Evolutionary conservation across 2,888 invertebrate species (phyloP).

Genomic region (Volucella inflata): DNA sequence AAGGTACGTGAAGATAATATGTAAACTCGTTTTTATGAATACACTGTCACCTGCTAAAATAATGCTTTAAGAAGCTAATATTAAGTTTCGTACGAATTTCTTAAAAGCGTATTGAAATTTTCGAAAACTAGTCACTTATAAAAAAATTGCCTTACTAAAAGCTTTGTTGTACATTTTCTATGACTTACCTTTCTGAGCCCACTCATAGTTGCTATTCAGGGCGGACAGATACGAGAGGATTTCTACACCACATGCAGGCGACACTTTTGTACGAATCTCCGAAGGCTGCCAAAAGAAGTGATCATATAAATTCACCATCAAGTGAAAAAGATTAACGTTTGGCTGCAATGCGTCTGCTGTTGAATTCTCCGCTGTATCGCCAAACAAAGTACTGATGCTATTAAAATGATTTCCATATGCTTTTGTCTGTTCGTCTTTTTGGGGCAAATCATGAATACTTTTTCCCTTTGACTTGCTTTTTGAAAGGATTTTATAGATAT

Average conservation of each 20-base stretch:
- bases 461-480: slow-evolving; percentile 80
- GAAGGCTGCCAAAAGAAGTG: slow-evolving; percentile 83
- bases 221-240: slow-evolving; percentile 86
- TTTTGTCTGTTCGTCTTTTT: slow-evolving; percentile 80
- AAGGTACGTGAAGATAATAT: too few species aligned
- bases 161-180: not conserved
- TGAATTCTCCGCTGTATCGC: slow-evolving; percentile 67
- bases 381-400: slow-evolving; percentile 81
- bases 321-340: slow-evolving; percentile 81
- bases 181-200: slow-evolving; percentile 92
- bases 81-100: too few species aligned
- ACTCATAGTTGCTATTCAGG: slow-evolving; percentile 86
- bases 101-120: too few species aligned
- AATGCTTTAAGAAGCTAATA: too few species aligned
- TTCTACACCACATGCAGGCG: slow-evolving; percentile 85
- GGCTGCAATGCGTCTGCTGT: slow-evolving; percentile 70
- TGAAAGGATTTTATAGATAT: slow-evolving; percentile 81
- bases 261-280: slow-evolving; percentile 83
- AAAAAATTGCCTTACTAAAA: not conserved
- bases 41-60: too few species aligned
- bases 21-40: too few species aligned
- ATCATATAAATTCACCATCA: slow-evolving; percentile 82
- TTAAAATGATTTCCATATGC: slow-evolving; percentile 80
- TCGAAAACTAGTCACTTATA: too few species aligned
- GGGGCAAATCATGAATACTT: slow-evolving; percentile 79